Percentiles rank a stretch among this genome's conserved stretches.
Evolutionary conservation across 2,113 vertebrate species (phyloP).

Genomic region (Bubo scandiacus): DNA sequence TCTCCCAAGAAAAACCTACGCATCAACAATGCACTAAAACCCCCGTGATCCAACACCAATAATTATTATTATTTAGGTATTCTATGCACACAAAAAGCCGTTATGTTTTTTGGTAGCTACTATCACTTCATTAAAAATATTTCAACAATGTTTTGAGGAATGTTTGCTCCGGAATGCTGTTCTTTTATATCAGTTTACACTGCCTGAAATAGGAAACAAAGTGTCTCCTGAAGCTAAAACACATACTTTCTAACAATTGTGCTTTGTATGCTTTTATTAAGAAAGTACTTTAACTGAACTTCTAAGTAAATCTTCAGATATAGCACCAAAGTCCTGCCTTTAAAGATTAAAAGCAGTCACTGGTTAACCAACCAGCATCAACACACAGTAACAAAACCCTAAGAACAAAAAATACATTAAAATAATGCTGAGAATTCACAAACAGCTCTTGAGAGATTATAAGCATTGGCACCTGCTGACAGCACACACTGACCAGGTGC

Average conservation of each 20-base stretch:
- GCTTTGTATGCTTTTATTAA: background rate
- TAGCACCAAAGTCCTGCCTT: background rate
- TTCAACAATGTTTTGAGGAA: background rate
- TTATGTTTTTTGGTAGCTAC: background rate
- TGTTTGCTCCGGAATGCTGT: background rate
- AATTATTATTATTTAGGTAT: background rate
- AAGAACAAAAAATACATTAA: background rate
- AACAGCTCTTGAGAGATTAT: background rate
- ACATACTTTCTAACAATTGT: background rate
- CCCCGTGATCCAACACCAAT: background rate
- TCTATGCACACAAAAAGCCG: background rate
- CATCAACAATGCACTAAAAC: background rate
- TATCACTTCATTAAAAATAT: background rate
- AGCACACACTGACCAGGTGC: background rate
- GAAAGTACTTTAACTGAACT: background rate
- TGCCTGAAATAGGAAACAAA: background rate
- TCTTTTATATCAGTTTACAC: background rate
- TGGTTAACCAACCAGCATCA: background rate
- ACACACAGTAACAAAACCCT: accelerated
- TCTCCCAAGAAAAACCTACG: background rate
- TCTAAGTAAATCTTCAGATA: background rate
- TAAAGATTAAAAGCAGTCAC: background rate
- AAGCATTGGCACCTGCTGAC: background rate
- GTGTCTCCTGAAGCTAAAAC: background rate
- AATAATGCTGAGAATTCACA: background rate